These are phyloP conservation scores for Catharus fuscescens DNA, from an alignment of 2,113 vertebrate genomes.

Conservation along the genomic window DNA sequence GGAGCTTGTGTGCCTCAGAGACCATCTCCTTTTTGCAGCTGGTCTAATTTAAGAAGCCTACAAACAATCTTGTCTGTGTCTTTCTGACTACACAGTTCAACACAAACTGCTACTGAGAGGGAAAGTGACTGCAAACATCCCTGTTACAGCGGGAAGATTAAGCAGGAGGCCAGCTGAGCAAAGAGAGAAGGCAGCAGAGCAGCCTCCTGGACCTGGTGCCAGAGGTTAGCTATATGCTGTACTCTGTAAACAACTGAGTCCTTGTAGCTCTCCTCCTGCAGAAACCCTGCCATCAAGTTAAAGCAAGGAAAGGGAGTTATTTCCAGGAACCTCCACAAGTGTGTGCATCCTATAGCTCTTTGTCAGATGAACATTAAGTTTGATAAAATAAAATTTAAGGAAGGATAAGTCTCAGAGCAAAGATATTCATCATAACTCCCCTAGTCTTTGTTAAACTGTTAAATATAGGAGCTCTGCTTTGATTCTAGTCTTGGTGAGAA, in stretches of 20 bases:
- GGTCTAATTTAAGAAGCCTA: not conserved
- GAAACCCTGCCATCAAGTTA: not conserved
- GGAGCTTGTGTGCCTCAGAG: not conserved
- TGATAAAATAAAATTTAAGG: not conserved
- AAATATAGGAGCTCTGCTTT: not conserved
- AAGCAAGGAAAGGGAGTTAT: not conserved
- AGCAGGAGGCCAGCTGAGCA: constrained; percentile 43
- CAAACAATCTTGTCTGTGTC: not conserved
- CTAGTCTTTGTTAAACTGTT: not conserved
- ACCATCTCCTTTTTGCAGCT: not conserved
- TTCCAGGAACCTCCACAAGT: not conserved
- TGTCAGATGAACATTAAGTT: not conserved
- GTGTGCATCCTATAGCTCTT: fast-evolving
- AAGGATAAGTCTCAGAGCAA: not conserved
- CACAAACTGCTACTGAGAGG: not conserved
- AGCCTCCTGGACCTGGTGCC: not conserved
- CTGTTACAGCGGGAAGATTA: not conserved
- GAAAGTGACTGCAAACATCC: constrained; percentile 15
- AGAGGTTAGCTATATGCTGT: not conserved
- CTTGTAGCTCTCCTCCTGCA: not conserved
- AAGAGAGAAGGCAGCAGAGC: constrained; percentile 2
- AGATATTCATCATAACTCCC: not conserved
- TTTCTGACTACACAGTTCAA: not conserved
- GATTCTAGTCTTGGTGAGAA: not conserved
- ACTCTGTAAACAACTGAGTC: not conserved